A percentile compares a stretch with the other conserved stretches of the same genome.
phyloP scores from a whole-genome alignment of 2,113 vertebrate genomes.

The Atrichornis clamosus region DNA sequence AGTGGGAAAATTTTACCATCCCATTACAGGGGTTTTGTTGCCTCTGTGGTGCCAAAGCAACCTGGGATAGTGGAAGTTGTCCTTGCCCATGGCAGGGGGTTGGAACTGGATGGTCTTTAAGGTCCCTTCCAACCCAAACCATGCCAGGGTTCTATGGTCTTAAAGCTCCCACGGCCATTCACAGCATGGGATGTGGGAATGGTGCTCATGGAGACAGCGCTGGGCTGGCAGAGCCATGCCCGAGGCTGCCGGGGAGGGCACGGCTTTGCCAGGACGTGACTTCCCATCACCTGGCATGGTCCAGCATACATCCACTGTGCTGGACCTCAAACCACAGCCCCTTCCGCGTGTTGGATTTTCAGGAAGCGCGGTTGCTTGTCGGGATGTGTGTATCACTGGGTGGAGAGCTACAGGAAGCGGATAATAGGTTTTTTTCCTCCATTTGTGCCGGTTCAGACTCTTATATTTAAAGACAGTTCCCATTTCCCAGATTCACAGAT shows the following conservation, averaged over 20 bases:
- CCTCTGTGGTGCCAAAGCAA: rapidly evolving
- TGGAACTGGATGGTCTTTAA: not conserved
- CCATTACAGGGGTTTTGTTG: not conserved
- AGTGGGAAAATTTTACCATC: too few species aligned
- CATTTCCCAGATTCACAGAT: not conserved
- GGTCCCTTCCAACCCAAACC: not conserved
- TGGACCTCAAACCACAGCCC: not conserved
- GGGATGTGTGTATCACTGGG: constrained; percentile 40
- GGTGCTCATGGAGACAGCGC: rapidly evolving
- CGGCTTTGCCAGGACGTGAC: not conserved
- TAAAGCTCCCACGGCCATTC: not conserved
- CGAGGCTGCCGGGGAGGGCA: rapidly evolving
- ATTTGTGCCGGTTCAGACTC: not conserved
- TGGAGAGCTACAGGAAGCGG: constrained; percentile 52
- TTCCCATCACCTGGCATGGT: not conserved
- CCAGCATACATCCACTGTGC: not conserved
- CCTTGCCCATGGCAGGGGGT: not conserved
- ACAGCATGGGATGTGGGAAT: rapidly evolving
- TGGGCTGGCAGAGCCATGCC: not conserved
- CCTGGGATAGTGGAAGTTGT: not conserved
- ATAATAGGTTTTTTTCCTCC: not conserved
- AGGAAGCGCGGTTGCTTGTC: constrained; percentile 8
- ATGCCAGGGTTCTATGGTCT: not conserved
- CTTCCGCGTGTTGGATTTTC: not conserved
- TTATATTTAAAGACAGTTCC: not conserved